Percentiles rank a stretch among this genome's conserved stretches.
phyloP scores from a whole-genome alignment of 2,888 invertebrate species.

The Hypselothyrea guttata region DNA sequence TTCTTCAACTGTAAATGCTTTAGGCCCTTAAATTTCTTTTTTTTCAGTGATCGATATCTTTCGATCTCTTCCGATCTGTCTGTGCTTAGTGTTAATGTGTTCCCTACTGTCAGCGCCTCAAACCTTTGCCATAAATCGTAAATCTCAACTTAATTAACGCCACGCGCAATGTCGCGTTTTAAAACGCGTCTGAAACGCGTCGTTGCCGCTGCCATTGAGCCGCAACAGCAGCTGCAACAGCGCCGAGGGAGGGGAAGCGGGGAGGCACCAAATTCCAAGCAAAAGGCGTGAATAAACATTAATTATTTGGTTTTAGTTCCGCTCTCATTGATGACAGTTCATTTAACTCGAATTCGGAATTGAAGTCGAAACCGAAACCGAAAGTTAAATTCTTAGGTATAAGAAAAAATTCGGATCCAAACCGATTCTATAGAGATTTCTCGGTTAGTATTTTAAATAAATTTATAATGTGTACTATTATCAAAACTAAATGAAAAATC shows the following conservation, averaged over 20 bases:
- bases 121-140: conserved; percentile 54
- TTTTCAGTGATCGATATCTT: no score
- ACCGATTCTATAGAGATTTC: no score
- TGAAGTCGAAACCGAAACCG: neutral
- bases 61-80: conserved; percentile 4
- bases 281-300: conserved; percentile 2
- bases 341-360: conserved; percentile 2
- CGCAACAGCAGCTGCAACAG: conserved; percentile 28
- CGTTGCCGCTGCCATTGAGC: conserved; percentile 53
- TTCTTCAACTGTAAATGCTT: conserved; percentile 25
- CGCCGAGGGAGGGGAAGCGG: no score
- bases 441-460: no score
- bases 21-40: no score
- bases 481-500: no score
- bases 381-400: no score
- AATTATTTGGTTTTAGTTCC: conserved; percentile 28
- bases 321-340: conserved; percentile 16
- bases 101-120: no score
- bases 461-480: no score
- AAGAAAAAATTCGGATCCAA: no score
- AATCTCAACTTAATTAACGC: conserved; percentile 72
- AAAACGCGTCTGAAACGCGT: conserved; percentile 61
- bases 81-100: conserved; percentile 53
- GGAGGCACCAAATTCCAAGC: no score
- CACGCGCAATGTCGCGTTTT: conserved; percentile 62